phyloP scores from a whole-genome alignment of 1,140 invertebrate species.

The Lepidurus couesii region DNA sequence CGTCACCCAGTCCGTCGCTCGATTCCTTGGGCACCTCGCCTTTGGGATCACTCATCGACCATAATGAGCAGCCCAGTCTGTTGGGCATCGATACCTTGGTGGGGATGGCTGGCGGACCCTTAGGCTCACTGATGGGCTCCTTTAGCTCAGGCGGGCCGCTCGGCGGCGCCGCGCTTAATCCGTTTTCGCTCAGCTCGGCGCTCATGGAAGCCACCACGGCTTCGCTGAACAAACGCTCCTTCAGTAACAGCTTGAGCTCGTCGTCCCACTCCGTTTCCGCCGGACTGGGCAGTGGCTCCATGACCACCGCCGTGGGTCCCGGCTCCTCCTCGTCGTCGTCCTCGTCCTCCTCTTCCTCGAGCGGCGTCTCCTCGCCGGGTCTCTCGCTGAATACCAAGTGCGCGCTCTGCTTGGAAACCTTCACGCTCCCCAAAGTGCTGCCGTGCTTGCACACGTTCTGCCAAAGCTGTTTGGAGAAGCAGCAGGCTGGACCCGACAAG shows the following conservation, averaged over 20 bases:
- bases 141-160: background rate
- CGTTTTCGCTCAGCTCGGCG: background rate
- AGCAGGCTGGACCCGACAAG: slow-evolving; percentile 66
- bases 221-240: slow-evolving; percentile 5
- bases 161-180: background rate
- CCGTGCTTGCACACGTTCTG: slow-evolving; percentile 80
- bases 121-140: background rate
- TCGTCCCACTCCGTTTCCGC: background rate
- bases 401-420: slow-evolving; percentile 71
- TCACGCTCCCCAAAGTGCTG: slow-evolving; percentile 62
- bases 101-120: slow-evolving; percentile 17
- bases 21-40: slow-evolving; percentile 34
- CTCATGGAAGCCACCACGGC: slow-evolving; percentile 16
- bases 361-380: slow-evolving; percentile 34
- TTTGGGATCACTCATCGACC: slow-evolving; percentile 31
- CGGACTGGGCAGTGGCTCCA: background rate
- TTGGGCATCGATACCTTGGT: slow-evolving; percentile 31
- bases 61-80: slow-evolving; percentile 30
- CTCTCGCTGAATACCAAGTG: slow-evolving; percentile 53
- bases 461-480: slow-evolving; percentile 68
- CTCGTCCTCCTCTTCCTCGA: slow-evolving; percentile 30
- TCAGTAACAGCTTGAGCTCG: slow-evolving; percentile 5
- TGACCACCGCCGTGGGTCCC: slow-evolving; percentile 8
- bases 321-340: slow-evolving; percentile 30
- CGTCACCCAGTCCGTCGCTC: slow-evolving; percentile 33